Conservation (phyloP, 1,140 invertebrate genomes). For the Rhopalosiphum padi region DNA sequence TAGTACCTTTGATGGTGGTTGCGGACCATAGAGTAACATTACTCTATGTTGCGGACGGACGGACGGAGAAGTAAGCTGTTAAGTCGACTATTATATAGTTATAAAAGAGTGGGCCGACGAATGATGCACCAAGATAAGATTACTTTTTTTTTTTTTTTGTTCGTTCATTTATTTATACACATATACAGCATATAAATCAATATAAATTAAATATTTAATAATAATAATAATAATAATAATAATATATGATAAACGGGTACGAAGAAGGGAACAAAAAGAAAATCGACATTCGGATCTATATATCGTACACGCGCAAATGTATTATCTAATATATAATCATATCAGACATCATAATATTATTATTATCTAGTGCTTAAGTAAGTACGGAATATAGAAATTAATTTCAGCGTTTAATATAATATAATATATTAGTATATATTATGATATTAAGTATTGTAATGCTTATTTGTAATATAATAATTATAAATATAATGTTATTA, state of each 20-base stretch:
- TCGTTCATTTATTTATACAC: slow-evolving; percentile 6
- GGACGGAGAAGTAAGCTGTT: background rate
- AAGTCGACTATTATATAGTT: background rate
- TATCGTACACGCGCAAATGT: background rate
- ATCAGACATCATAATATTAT: slow-evolving; percentile 14
- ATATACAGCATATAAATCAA: background rate
- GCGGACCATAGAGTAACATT: no score
- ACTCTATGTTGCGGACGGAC: background rate
- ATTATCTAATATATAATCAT: background rate
- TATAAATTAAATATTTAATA: background rate
- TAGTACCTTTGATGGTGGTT: background rate
- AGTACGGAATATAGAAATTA: background rate
- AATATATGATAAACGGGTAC: background rate
- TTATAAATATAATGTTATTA: background rate
- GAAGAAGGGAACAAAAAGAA: background rate
- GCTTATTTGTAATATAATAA: background rate
- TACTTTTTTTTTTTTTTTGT: background rate
- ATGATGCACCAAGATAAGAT: background rate
- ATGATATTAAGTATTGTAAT: background rate
- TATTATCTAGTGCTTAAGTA: background rate
- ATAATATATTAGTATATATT: slow-evolving; percentile 9
- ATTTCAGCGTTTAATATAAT: background rate
- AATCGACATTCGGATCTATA: slow-evolving; percentile 15
- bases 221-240: background rate
- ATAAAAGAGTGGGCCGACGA: background rate